Conservation (phyloP, 2,888 invertebrate species). For the Microplitis manilae region DNA sequence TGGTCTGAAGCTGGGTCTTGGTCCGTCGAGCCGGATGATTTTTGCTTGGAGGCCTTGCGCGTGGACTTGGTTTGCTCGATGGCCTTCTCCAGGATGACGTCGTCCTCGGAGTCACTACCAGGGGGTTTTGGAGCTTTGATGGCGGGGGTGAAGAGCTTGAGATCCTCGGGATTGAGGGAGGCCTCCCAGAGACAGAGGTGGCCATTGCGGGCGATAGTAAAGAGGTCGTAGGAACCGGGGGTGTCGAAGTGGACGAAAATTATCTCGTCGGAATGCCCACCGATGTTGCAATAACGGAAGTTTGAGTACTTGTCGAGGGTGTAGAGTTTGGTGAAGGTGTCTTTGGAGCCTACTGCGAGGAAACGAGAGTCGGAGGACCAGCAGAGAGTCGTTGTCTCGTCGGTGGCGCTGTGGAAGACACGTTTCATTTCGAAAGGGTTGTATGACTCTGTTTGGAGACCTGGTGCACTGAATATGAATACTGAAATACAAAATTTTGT, state of each 20-base stretch:
- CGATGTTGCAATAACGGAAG: conserved; percentile 83
- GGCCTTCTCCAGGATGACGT: conserved; percentile 76
- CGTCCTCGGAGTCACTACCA: conserved; percentile 77
- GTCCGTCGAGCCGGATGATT: too few species aligned
- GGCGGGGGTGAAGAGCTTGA: conserved; percentile 75
- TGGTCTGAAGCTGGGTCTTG: background rate
- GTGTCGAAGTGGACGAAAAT: conserved; percentile 91
- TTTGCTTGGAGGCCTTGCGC: conserved; percentile 11
- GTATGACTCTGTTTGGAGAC: conserved; percentile 84
- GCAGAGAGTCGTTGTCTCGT: conserved; percentile 88
- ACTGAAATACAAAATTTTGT: conserved; percentile 74
- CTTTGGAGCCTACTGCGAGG: conserved; percentile 91
- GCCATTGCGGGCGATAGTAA: conserved; percentile 88
- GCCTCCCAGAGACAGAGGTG: conserved; percentile 91
- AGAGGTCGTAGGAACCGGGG: conserved; percentile 82
- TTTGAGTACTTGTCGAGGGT: conserved; percentile 82
- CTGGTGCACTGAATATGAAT: conserved; percentile 89
- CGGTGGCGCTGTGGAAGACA: conserved; percentile 86
- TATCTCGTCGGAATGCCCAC: conserved; percentile 89
- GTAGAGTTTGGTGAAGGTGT: conserved; percentile 89
- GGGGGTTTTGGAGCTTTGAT: conserved; percentile 66
- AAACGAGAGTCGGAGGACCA: conserved; percentile 95
- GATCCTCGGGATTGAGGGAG: conserved; percentile 80
- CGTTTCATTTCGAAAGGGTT: conserved; percentile 90
- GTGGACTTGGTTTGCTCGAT: conserved; percentile 74